Conservation (phyloP, 2,797 vertebrate genomes). For the Coracias cyanogaster region DNA sequence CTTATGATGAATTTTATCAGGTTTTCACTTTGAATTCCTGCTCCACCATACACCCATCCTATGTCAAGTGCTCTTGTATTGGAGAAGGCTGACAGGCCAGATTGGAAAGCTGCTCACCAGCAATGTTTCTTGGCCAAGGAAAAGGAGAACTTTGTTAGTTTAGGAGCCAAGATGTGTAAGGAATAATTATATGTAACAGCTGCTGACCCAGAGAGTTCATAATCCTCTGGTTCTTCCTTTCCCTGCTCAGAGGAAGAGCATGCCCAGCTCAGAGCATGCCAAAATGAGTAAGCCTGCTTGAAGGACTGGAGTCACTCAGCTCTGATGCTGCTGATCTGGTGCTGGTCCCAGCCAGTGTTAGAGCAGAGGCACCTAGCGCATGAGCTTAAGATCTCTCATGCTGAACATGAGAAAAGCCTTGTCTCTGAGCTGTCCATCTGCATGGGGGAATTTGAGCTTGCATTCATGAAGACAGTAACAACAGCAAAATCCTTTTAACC, state of each 20-base stretch:
- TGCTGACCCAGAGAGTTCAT: not conserved
- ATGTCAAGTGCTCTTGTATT: fast-evolving
- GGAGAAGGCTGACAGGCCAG: not conserved
- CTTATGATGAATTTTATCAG: not conserved
- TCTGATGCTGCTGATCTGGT: not conserved
- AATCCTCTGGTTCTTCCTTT: not conserved
- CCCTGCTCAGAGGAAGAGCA: not conserved
- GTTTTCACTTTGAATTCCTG: not conserved
- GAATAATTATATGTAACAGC: not conserved
- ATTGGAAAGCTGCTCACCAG: not conserved
- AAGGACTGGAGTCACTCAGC: not conserved
- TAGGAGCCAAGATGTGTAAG: not conserved
- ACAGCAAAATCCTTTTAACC: not conserved
- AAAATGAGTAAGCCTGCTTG: not conserved
- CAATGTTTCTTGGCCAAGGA: not conserved
- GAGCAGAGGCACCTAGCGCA: not conserved
- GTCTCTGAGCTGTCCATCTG: not conserved
- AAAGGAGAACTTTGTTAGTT: not conserved
- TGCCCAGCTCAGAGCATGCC: not conserved
- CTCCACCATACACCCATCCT: fast-evolving
- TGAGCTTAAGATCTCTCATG: not conserved
- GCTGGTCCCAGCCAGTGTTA: not conserved
- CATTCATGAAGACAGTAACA: not conserved
- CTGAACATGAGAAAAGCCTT: not conserved
- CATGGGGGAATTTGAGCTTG: not conserved